Evolutionary conservation across 2,113 vertebrate species (phyloP).

Genomic region (Alaudala cheleensis): DNA sequence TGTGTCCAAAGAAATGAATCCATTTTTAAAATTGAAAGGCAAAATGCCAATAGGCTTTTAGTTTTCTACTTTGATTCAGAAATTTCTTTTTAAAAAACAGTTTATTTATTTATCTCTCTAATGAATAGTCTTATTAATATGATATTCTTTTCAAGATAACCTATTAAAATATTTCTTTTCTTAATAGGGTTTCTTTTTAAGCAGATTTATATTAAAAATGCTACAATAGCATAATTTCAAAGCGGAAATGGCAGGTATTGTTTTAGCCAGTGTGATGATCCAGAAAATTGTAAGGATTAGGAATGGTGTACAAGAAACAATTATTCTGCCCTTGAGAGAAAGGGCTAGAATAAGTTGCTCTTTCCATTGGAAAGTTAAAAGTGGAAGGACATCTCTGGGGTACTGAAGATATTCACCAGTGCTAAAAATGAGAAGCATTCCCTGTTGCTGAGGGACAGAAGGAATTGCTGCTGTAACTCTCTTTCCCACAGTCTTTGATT

Average conservation of each 20-base stretch:
- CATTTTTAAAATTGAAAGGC: background rate
- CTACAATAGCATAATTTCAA: background rate
- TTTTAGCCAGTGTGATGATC: background rate
- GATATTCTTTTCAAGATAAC: background rate
- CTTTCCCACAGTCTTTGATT: constrained; percentile 5
- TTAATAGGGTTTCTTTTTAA: background rate
- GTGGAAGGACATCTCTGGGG: background rate
- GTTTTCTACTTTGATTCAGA: background rate
- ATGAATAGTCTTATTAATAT: background rate
- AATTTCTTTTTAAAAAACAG: background rate
- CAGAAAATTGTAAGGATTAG: background rate
- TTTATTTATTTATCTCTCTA: background rate
- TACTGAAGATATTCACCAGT: background rate
- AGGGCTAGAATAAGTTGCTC: background rate
- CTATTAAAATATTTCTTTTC: background rate
- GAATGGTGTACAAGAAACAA: background rate
- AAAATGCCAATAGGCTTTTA: background rate
- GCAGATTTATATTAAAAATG: background rate
- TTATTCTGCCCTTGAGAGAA: background rate
- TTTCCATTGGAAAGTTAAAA: background rate
- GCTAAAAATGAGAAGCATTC: background rate
- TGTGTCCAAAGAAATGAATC: background rate
- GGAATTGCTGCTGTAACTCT: background rate
- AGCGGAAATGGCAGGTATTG: background rate
- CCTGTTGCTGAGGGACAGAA: background rate